These are phyloP conservation scores for Muntiacus reevesi DNA, from an alignment of 2,113 vertebrate species.

Conservation along the genomic window DNA sequence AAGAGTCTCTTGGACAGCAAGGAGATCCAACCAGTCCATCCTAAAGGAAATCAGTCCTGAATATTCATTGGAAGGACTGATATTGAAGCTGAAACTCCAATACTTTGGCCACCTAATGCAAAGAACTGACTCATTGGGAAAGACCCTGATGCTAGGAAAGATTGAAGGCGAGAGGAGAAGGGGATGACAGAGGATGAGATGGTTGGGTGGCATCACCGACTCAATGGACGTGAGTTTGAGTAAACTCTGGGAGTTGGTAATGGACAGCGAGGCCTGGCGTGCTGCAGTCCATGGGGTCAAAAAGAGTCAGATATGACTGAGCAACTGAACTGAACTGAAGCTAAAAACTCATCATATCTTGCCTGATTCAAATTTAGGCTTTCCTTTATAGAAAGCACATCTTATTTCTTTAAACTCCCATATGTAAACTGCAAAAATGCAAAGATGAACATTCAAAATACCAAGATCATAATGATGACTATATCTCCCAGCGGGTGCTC, in stretches of 20 bases:
- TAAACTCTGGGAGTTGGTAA: background rate
- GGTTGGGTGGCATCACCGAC: background rate
- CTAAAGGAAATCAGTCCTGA: too few species aligned
- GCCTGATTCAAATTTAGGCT: background rate
- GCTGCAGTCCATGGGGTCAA: background rate
- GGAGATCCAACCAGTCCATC: too few species aligned
- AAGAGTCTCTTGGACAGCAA: too few species aligned
- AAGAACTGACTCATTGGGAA: background rate
- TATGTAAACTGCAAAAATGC: background rate
- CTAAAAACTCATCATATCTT: background rate
- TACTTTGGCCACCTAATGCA: background rate
- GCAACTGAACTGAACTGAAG: background rate
- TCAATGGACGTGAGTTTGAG: background rate
- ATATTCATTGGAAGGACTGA: too few species aligned
- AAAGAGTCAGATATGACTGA: background rate
- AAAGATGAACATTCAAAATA: background rate
- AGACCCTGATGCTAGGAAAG: background rate
- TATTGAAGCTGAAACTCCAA: too few species aligned
- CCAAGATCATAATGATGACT: background rate
- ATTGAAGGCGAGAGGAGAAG: background rate
- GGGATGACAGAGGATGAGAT: background rate
- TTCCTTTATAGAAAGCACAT: background rate
- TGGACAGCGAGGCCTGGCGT: background rate
- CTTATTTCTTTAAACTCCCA: conserved; percentile 14
- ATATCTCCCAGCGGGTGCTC: background rate